Evolutionary conservation across 2,888 invertebrate genomes (phyloP).

Genomic region (Troides oblongomaculatus): DNA sequence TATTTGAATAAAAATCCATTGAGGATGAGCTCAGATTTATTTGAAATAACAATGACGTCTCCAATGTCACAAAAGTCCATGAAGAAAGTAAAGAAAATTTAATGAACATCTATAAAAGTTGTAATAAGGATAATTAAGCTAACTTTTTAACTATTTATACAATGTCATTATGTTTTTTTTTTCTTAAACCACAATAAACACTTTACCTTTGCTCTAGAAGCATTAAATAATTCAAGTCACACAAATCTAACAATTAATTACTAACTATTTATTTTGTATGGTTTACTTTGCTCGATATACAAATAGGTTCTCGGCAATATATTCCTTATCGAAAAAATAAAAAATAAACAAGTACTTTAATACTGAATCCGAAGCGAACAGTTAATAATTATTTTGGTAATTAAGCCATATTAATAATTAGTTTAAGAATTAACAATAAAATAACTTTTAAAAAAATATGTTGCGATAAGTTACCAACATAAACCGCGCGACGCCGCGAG

Average conservation of each 20-base stretch:
- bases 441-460: constrained; percentile 56
- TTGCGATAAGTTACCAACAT: constrained; percentile 55
- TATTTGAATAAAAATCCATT: constrained; percentile 70
- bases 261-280: constrained; percentile 77
- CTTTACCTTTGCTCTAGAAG: constrained; percentile 78
- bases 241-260: constrained; percentile 81
- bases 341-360: constrained; percentile 66
- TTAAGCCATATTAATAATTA: constrained; percentile 67
- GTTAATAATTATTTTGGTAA: constrained; percentile 74
- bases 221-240: constrained; percentile 79
- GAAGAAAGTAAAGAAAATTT: constrained; percentile 77
- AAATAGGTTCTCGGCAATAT: constrained; percentile 68
- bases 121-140: constrained; percentile 80
- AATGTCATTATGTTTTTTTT: constrained; percentile 77
- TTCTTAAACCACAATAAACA: constrained; percentile 78
- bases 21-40: constrained; percentile 79
- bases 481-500: constrained; percentile 69
- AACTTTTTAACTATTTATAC: constrained; percentile 79
- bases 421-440: constrained; percentile 65
- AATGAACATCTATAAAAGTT: constrained; percentile 81
- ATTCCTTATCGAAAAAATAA: constrained; percentile 50
- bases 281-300: constrained; percentile 78
- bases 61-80: constrained; percentile 79
- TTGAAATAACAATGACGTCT: constrained; percentile 80
- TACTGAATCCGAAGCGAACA: constrained; percentile 75